Evolutionary conservation across 2,888 invertebrate species (phyloP), one percentile per base, ranked within the genome.

Genomic region (Cataglyphis altisquamis): DNA sequence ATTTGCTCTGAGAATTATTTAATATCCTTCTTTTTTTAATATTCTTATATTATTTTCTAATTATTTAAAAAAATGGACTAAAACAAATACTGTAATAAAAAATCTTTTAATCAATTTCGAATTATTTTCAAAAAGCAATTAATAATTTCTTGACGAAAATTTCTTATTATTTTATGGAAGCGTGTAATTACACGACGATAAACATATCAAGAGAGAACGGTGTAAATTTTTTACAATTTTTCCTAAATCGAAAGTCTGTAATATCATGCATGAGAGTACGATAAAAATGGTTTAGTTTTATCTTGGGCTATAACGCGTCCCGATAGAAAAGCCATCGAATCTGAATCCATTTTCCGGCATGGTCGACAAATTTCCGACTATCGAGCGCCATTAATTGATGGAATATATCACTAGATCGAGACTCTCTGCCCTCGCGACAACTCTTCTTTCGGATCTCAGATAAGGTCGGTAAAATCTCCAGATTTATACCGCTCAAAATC

Each of bases 341-440:
- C 90, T 89, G 89, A 90, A 92, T 91, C 87, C 87, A 91, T 91
- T 92, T 92, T 90, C 90, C 90, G 89, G 80, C 84, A 88, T 62
- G 90, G 90, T 90, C 89, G 90, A 91, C 91, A 90, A 92, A 92
- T 92, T 91, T 91, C 90, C 91, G 88, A 78, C 83, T 84, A 89
- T 90, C 88, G 84, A 82, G 67, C 77, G 85, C 88, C 91, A 92
- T 93, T 94, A 93, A 93, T 93, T 93, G 92, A 90, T 64, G 67
- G 89, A 90, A 89, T 93, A 93, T 92, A 93, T 93, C 93, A 92
- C 85, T 72, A 84, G 73, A 83, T 84, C 85, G 66, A 77, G 85
- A 84, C 84, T 83, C 84, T 83, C 68, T 75, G 55, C 73, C 45
- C 62, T 55, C 55, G 67, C 32, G 57, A 72, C 39, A 74, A 32